phyloP scores from a whole-genome alignment of 2,888 invertebrate genomes.

The Drosophila colorata region DNA sequence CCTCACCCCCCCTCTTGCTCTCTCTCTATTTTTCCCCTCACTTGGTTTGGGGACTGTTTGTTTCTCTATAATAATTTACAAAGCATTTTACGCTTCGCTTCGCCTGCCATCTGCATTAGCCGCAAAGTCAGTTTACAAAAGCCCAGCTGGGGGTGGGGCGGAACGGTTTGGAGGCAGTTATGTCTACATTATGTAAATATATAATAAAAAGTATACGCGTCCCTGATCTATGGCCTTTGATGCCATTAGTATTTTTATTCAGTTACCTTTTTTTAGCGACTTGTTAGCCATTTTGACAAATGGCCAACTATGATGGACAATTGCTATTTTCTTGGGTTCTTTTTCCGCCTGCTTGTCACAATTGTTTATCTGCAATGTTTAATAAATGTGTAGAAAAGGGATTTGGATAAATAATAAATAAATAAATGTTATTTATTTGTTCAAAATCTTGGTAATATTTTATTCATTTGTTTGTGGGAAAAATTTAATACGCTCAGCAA shows the following conservation, averaged over 20 bases:
- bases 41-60: slow-evolving; percentile 16
- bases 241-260: slow-evolving; percentile 7
- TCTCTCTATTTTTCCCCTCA: not conserved
- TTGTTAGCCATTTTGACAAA: slow-evolving; percentile 25
- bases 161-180: slow-evolving; percentile 13
- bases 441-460: too few species aligned
- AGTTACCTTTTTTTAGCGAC: slow-evolving; percentile 19
- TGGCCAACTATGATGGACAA: slow-evolving; percentile 39
- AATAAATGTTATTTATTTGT: too few species aligned
- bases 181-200: slow-evolving; percentile 59
- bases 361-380: not conserved
- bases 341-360: not conserved
- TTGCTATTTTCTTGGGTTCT: not conserved
- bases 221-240: slow-evolving; percentile 51
- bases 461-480: too few species aligned
- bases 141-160: slow-evolving; percentile 1
- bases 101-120: slow-evolving; percentile 76
- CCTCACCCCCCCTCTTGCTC: not conserved
- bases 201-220: slow-evolving; percentile 36
- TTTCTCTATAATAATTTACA: slow-evolving; percentile 70
- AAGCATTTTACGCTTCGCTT: slow-evolving; percentile 76
- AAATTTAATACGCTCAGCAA: too few species aligned
- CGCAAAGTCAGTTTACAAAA: slow-evolving; percentile 66
- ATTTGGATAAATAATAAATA: too few species aligned
- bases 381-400: not conserved